A percentile compares a stretch with the other conserved stretches of the same genome.
Evolutionary conservation across 2,888 invertebrate species (phyloP).

Genomic region (Cremastinae sp.): DNA sequence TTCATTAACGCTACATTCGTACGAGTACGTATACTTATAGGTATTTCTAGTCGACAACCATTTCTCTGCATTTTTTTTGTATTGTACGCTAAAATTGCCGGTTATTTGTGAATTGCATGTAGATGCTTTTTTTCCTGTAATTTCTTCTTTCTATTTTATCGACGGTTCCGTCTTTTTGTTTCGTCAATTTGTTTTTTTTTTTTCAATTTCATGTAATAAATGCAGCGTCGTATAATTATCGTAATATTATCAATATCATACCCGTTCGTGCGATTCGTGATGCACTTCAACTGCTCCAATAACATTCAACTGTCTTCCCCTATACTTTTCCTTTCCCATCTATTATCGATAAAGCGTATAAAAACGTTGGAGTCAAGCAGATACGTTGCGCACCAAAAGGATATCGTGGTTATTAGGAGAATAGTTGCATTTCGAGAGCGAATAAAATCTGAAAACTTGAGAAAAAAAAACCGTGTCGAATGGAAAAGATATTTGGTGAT

Average conservation of each 20-base stretch:
- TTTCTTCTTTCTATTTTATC: constrained; percentile 21
- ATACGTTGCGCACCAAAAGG: constrained; percentile 42
- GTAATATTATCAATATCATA: constrained; percentile 55
- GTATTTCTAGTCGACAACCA: constrained; percentile 58
- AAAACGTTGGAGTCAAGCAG: constrained; percentile 59
- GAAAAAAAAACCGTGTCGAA: constrained; percentile 3
- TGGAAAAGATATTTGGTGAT: background rate
- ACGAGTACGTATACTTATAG: constrained; percentile 56
- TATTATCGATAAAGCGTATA: constrained; percentile 60
- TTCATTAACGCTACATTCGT: constrained; percentile 48
- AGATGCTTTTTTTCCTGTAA: background rate
- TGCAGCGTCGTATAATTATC: constrained; percentile 4
- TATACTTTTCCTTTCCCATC: constrained; percentile 26
- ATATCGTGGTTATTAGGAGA: constrained; percentile 24
- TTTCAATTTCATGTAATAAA: background rate
- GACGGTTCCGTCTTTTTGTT: background rate
- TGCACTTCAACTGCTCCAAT: constrained; percentile 31
- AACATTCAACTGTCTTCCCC: constrained; percentile 14
- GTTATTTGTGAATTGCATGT: constrained; percentile 42
- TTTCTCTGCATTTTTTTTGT: constrained; percentile 43
- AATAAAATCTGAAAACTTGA: constrained; percentile 25
- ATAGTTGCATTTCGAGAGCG: constrained; percentile 13
- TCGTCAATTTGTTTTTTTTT: constrained; percentile 12
- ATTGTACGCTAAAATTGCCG: constrained; percentile 48
- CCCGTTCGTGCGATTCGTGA: constrained; percentile 51